phyloP scores from a whole-genome alignment of 1,140 invertebrate species.

The Vollenhovia emeryi region DNA sequence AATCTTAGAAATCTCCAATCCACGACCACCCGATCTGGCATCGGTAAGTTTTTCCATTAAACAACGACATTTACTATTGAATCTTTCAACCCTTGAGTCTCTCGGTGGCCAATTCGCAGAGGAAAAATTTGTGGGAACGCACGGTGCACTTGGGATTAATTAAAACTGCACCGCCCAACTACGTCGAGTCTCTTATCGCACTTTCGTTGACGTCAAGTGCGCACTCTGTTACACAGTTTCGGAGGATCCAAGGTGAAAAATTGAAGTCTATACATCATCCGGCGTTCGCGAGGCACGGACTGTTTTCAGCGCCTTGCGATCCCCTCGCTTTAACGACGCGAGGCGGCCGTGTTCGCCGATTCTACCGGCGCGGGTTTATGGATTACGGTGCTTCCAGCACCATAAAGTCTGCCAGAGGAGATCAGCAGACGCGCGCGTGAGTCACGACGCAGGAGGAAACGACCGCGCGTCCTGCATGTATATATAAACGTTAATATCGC shows the following conservation, averaged over 20 bases:
- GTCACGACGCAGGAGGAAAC: conserved; percentile 59
- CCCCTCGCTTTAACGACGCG: conserved; percentile 50
- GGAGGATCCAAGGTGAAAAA: not conserved
- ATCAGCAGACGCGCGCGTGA: conserved; percentile 60
- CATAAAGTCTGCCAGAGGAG: conserved; percentile 58
- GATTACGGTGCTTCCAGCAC: conserved; percentile 52
- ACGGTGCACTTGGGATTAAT: not conserved
- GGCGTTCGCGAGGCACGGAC: conserved; percentile 38
- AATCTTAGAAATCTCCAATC: not conserved
- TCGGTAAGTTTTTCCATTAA: not conserved
- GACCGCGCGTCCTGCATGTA: not conserved
- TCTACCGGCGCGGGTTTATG: conserved; percentile 42
- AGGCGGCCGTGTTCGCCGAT: not conserved
- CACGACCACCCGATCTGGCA: not conserved
- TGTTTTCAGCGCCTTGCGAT: conserved; percentile 59
- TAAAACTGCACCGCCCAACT: not conserved
- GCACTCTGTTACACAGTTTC: not conserved
- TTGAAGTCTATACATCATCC: not conserved
- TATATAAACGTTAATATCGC: conserved; percentile 69
- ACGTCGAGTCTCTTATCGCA: not conserved
- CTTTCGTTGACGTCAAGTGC: not conserved
- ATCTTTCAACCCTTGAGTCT: not conserved
- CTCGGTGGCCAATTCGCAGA: not conserved
- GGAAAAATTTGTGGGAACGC: not conserved
- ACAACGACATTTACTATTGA: not conserved